phyloP scores from a whole-genome alignment of 2,113 vertebrate genomes.

The Elephas maximus region DNA sequence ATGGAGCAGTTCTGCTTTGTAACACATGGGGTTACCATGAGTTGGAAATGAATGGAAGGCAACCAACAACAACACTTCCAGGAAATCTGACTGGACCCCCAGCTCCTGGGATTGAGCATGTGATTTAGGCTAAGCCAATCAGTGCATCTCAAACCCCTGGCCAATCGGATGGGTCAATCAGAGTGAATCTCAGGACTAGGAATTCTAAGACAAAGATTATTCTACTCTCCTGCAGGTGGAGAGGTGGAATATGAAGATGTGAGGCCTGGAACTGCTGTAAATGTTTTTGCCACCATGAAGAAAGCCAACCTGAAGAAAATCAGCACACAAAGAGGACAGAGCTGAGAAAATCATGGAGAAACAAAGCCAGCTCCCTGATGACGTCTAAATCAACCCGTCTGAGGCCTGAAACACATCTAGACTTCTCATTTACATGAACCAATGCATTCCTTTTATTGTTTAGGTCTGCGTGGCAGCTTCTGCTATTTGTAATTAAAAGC shows the following conservation, averaged over 20 bases:
- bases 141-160: neutral
- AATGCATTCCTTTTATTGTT: slow-evolving; percentile 41
- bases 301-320: slow-evolving; percentile 33
- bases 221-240: neutral
- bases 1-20: neutral
- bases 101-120: neutral
- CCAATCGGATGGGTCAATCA: neutral
- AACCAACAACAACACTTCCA: neutral
- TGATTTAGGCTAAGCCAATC: slow-evolving; percentile 19
- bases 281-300: neutral
- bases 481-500: slow-evolving; percentile 7
- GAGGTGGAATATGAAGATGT: neutral
- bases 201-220: neutral
- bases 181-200: neutral
- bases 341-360: neutral
- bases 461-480: neutral
- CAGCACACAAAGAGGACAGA: neutral
- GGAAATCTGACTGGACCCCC: neutral
- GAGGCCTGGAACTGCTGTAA: neutral
- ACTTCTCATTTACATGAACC: slow-evolving; percentile 6
- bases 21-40: neutral
- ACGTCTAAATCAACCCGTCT: neutral
- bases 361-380: neutral
- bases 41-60: neutral
- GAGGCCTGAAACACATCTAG: neutral